Conservation (phyloP, 2,113 vertebrate species). For the Rhadina sibilatrix region DNA sequence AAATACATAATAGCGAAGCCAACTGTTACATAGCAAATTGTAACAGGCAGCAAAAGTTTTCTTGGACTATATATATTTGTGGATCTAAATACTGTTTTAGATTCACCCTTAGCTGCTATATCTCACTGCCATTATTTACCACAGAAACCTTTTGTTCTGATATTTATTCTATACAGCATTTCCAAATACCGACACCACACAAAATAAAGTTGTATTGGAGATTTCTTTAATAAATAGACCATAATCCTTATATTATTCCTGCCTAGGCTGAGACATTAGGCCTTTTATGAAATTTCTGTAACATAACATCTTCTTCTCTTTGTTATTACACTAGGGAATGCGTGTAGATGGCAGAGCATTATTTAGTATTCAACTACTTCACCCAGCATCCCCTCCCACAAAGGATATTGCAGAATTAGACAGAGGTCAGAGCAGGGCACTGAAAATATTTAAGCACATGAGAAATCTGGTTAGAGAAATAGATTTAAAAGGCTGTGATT, state of each 20-base stretch:
- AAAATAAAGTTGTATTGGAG: neutral
- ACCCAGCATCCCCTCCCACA: neutral
- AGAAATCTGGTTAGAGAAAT: neutral
- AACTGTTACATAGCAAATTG: neutral
- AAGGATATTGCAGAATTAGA: slow-evolving; percentile 8
- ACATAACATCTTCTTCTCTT: neutral
- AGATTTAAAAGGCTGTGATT: neutral
- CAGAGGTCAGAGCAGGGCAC: neutral
- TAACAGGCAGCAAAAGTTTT: neutral
- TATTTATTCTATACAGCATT: neutral
- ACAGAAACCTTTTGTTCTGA: neutral
- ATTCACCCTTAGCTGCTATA: neutral
- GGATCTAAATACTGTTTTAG: neutral
- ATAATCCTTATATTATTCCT: neutral
- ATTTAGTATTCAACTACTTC: neutral
- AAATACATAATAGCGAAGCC: neutral
- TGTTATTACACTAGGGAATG: neutral
- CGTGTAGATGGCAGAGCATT: neutral
- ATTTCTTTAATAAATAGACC: neutral
- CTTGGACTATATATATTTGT: neutral
- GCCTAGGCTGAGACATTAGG: neutral
- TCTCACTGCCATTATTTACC: neutral
- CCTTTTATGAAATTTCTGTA: slow-evolving; percentile 1
- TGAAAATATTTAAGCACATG: neutral
- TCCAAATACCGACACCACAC: neutral